A percentile compares a stretch with the other conserved stretches of the same genome.
phyloP scores from a whole-genome alignment of 2,888 invertebrate species.

The Erebia palarica region DNA sequence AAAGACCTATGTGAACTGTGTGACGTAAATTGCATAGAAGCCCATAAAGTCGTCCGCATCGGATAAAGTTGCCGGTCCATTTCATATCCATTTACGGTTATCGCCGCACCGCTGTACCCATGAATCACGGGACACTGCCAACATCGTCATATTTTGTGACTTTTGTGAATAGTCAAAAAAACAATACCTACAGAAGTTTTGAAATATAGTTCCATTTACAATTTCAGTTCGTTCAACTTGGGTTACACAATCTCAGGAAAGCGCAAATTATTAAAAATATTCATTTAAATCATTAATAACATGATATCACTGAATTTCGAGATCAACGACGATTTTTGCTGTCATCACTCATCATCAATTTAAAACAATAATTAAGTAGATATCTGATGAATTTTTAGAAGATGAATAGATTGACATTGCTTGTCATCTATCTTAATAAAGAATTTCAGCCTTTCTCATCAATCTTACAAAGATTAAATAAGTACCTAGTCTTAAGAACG shows the following conservation, averaged over 20 bases:
- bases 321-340: neutral
- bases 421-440: neutral
- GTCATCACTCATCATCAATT: neutral
- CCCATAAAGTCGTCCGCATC: conserved; percentile 21
- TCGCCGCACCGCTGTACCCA: conserved; percentile 39
- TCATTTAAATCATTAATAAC: neutral
- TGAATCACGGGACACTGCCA: conserved; percentile 40
- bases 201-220: conserved; percentile 8
- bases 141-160: conserved; percentile 33
- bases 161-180: conserved; percentile 26
- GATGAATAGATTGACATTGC: neutral
- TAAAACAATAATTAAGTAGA: no score
- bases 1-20: conserved; percentile 20
- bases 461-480: neutral
- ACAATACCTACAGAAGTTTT: conserved; percentile 11
- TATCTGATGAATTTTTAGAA: neutral
- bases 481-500: neutral
- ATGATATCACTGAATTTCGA: neutral
- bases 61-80: conserved; percentile 47
- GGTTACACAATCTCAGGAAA: conserved; percentile 14
- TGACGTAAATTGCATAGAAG: conserved; percentile 23
- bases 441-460: neutral
- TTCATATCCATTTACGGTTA: conserved; percentile 49
- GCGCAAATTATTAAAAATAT: no score
- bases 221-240: conserved; percentile 8